phyloP scores from a whole-genome alignment of 2,113 vertebrate species.

The Hydrochoerus hydrochaeris region DNA sequence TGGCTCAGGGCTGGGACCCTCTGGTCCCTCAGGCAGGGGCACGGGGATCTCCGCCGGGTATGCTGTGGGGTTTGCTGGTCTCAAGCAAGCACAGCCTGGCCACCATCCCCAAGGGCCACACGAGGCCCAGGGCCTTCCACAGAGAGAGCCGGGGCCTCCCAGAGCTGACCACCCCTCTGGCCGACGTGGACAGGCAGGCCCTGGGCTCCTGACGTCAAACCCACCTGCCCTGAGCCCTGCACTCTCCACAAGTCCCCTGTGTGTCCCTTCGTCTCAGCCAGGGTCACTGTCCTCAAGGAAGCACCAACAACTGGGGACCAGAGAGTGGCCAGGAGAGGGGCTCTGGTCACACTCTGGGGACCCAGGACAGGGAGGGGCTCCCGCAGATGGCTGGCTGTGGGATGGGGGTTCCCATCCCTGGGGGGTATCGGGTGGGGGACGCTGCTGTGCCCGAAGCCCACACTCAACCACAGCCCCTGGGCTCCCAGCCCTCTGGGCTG shows the following conservation, averaged over 20 bases:
- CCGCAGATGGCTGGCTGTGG: too few relatives aligned
- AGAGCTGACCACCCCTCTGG: not conserved
- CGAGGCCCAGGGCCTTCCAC: not conserved
- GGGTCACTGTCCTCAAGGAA: not conserved
- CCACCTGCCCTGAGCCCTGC: not conserved
- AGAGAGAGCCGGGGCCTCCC: not conserved
- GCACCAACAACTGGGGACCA: not conserved
- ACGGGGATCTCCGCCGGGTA: not conserved
- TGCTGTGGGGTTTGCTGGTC: not conserved
- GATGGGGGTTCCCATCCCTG: not conserved
- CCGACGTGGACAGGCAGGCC: not conserved
- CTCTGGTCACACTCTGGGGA: not conserved
- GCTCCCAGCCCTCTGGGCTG: not conserved
- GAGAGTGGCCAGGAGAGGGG: not conserved
- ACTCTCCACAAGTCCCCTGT: not conserved
- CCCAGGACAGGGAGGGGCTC: not conserved
- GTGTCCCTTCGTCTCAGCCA: not conserved
- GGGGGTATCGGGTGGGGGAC: not conserved
- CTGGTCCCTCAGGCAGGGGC: not conserved
- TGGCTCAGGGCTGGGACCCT: not conserved
- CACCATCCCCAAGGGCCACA: not conserved
- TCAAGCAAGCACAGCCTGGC: too few relatives aligned
- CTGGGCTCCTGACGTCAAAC: not conserved
- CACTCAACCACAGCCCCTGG: fast-evolving
- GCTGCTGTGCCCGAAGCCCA: not conserved